Base-by-base conservation (phyloP, 64 coral and sea anemone genomes). In the Montipora foliosa region DNA sequence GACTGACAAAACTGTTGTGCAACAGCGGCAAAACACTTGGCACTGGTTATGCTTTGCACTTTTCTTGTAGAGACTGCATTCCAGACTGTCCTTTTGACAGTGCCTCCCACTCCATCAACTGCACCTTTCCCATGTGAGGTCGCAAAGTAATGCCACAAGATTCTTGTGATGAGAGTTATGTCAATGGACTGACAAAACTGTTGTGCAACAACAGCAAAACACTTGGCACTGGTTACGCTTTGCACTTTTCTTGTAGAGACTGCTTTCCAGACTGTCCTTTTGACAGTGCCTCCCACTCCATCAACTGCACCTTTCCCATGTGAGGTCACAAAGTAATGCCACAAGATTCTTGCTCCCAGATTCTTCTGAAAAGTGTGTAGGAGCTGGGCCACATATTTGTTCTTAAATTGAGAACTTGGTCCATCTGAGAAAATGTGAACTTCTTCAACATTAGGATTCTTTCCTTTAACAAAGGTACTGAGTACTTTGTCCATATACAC, bases 271-370 rank as follows among this genome's bases (percentile, higher is more conserved):
- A 82, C 85, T 3, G 70, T 19, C 58, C 92, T 71, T 52, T 94
- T 94, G 4, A 94, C 92, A 81, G 86, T 81, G 20, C 76, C 92
- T 20, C 92, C 85, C 51, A 94, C 55, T 13, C 92, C 92, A 94
- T 89, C 73, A n/a, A 89, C 87, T 73, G 85, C 92, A 51, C 92
- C 92, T 64, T 93, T 93, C 0, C 84, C 84, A 81, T 88, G 77
- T 47, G 92, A 88, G 29, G 84, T 88, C 6, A 76, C 84, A 88
- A 93, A 93, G 47, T 88, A 94, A 75, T 89, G 87, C 87, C 87
- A 89, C 20, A 47, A n/a, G 13, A 93, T 68, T 52, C 44, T 87
- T 9, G 86, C 20, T 5, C 91, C 91, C 51, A 73, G 48, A 37
- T 53, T 79, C 6, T 68, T 46, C n/a, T 94, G 17, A 25, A 94